phyloP scores from a whole-genome alignment of 2,797 vertebrate genomes.

The Pipistrellus pygmaeus region DNA sequence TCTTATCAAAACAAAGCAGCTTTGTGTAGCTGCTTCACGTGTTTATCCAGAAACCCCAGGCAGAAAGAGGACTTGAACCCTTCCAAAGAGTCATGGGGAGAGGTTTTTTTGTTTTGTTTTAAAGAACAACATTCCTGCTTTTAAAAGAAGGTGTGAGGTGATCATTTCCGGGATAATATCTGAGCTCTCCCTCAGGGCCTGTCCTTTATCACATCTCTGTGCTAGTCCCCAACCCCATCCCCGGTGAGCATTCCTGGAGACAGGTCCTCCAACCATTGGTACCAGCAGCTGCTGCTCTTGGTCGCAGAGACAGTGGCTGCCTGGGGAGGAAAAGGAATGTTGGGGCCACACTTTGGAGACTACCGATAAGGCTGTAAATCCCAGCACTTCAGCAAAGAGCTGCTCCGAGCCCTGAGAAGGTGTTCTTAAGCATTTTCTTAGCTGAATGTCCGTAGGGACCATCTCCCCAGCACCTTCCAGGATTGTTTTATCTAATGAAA shows the following conservation, averaged over 20 bases:
- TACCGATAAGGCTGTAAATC: neutral
- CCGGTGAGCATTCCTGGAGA: neutral
- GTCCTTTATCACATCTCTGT: neutral
- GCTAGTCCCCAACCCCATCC: too few species aligned
- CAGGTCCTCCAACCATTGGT: neutral
- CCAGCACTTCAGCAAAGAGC: neutral
- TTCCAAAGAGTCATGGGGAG: neutral
- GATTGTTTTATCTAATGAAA: neutral
- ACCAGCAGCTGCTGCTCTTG: neutral
- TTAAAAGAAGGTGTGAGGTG: neutral
- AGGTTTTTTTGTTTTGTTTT: neutral
- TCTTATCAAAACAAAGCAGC: neutral
- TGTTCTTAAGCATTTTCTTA: neutral
- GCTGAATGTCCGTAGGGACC: neutral
- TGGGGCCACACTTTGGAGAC: neutral
- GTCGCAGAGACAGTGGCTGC: neutral
- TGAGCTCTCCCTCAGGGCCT: neutral
- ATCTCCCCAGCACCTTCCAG: neutral
- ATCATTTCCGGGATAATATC: neutral
- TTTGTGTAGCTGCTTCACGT: neutral
- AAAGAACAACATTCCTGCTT: constrained; percentile 12
- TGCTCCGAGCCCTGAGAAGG: neutral
- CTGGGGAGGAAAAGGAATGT: neutral
- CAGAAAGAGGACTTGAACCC: neutral
- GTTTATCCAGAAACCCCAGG: neutral